phyloP scores from a whole-genome alignment of 2,797 vertebrate species.

The Takifugu ocellatus region DNA sequence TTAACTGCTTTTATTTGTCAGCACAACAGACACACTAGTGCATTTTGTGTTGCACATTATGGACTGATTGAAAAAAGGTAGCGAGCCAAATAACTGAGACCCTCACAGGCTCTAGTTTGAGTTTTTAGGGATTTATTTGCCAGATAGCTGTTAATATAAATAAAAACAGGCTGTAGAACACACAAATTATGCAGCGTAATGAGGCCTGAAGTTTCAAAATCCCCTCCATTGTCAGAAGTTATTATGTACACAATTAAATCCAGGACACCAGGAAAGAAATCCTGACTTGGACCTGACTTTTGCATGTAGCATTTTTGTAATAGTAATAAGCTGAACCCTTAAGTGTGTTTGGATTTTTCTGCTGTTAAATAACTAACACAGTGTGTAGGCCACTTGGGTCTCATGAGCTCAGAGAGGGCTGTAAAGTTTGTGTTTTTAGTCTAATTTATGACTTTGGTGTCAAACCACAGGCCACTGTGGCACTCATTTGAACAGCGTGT shows the following conservation, averaged over 20 bases:
- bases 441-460: constrained; percentile 54
- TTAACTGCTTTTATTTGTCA: not conserved
- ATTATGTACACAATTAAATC: no score
- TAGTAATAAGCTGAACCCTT: not conserved
- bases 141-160: not conserved
- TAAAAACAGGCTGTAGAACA: not conserved
- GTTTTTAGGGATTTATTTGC: not conserved
- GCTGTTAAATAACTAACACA: constrained; percentile 5
- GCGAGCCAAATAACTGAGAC: no score
- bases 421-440: constrained; percentile 24
- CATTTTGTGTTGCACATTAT: no score
- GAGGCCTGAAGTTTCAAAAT: no score
- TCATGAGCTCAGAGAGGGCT: constrained; percentile 10
- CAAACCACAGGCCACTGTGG: constrained; percentile 25
- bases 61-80: no score
- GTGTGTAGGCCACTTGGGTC: constrained; percentile 5
- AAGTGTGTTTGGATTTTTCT: not conserved
- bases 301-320: not conserved
- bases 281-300: not conserved
- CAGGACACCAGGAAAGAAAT: not conserved
- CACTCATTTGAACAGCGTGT: constrained; percentile 16
- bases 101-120: no score
- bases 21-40: not conserved
- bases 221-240: no score
- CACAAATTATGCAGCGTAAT: not conserved